These are phyloP conservation scores for Pionites leucogaster DNA, from an alignment of 2,113 vertebrate species.

Conservation along the genomic window DNA sequence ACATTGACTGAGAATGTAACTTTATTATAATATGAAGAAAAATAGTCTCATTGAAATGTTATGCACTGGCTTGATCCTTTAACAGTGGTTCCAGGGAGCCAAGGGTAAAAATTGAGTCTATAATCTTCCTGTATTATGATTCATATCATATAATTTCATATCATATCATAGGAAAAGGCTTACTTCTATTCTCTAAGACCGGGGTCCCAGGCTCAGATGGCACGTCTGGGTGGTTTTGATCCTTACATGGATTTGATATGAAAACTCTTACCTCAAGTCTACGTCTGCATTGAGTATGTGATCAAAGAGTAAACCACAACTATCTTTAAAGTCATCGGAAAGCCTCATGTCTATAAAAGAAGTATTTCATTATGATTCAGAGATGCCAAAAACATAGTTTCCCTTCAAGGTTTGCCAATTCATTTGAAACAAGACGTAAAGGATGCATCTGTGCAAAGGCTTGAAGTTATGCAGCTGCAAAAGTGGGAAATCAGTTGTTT, in stretches of 20 bases:
- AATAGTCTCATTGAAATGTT: background rate
- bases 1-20: background rate
- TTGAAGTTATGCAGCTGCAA: background rate
- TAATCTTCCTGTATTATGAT: background rate
- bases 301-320: background rate
- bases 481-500: conserved; percentile 13
- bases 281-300: background rate
- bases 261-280: conserved; percentile 16
- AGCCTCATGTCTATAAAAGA: background rate
- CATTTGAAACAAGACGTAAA: background rate
- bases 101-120: background rate
- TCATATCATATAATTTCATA: background rate
- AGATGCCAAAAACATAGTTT: background rate
- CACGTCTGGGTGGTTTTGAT: conserved; percentile 22
- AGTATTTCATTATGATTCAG: background rate
- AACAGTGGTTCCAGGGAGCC: background rate
- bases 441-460: conserved; percentile 29
- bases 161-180: background rate
- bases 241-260: background rate
- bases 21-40: background rate
- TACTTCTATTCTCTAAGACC: background rate
- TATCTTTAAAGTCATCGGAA: background rate
- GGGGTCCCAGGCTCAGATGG: background rate
- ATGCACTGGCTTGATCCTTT: background rate
- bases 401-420: conserved; percentile 51